These are phyloP conservation scores for Entelurus aequoreus DNA, from an alignment of 2,113 vertebrate genomes.

Conservation along the genomic window DNA sequence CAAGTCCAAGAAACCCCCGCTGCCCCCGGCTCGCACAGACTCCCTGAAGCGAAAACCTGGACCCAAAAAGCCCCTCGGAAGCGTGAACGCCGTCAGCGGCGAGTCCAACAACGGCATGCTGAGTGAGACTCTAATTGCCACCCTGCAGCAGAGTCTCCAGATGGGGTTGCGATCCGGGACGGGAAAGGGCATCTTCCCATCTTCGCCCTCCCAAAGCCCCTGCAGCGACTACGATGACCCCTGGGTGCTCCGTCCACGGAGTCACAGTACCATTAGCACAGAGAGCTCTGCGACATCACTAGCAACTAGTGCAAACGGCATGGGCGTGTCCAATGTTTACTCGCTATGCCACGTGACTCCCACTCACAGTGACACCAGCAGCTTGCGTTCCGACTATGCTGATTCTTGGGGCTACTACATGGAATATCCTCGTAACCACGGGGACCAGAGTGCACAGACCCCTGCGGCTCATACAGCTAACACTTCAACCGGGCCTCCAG, in stretches of 20 bases:
- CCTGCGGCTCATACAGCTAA: conserved; percentile 46
- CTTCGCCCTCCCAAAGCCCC: conserved; percentile 88
- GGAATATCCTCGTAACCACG: conserved; percentile 71
- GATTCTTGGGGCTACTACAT: conserved; percentile 93
- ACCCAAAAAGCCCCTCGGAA: conserved; percentile 71
- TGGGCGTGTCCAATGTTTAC: conserved; percentile 72
- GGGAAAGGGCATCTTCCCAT: conserved; percentile 76
- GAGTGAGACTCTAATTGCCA: conserved; percentile 87
- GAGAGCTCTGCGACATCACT: conserved; percentile 82
- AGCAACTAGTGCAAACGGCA: conserved; percentile 58
- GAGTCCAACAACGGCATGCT: conserved; percentile 72
- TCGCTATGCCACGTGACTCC: conserved; percentile 86
- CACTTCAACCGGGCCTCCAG: conserved; percentile 27
- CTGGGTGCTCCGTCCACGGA: conserved; percentile 86
- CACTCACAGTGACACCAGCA: conserved; percentile 90
- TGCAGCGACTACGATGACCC: conserved; percentile 93
- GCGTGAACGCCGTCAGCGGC: conserved; percentile 27
- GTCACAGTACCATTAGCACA: conserved; percentile 85
- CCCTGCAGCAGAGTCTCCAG: conserved; percentile 88
- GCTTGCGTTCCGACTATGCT: conserved; percentile 86
- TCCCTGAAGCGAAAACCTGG: conserved; percentile 83
- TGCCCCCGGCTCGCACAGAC: conserved; percentile 88
- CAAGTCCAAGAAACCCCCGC: conserved; percentile 89
- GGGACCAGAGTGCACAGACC: conserved; percentile 69
- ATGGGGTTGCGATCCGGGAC: conserved; percentile 72